Evolutionary conservation across 2,797 vertebrate species (phyloP).

Genomic region (Acrocephalus scirpaceus): DNA sequence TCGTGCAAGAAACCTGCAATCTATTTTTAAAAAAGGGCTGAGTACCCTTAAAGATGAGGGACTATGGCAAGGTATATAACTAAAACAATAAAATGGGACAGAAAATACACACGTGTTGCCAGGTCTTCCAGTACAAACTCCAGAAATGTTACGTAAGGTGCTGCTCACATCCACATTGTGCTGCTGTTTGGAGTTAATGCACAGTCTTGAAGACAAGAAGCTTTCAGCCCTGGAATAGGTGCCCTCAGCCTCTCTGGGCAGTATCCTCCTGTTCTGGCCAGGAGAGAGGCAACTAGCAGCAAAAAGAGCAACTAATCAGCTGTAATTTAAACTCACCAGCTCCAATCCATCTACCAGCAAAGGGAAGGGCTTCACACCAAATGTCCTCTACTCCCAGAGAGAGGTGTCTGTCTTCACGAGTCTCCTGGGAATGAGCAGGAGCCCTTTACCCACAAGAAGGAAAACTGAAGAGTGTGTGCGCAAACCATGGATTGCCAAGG

Average conservation of each 20-base stretch:
- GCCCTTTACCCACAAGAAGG: not conserved
- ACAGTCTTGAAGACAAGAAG: not conserved
- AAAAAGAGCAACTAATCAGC: not conserved
- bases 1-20: not conserved
- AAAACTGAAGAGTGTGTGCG: fast-evolving
- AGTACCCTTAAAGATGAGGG: not conserved
- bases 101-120: not conserved
- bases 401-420: not conserved
- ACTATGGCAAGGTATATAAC: not conserved
- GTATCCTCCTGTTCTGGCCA: not conserved
- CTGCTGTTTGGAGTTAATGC: not conserved
- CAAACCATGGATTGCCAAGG: not conserved
- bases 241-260: not conserved
- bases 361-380: not conserved
- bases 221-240: not conserved
- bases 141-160: not conserved
- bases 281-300: not conserved
- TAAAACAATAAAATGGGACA: not conserved
- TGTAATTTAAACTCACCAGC: not conserved
- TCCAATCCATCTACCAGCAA: not conserved
- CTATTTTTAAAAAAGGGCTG: not conserved
- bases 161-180: not conserved
- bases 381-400: not conserved
- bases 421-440: not conserved
- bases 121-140: not conserved